Evolutionary conservation across 2,113 vertebrate genomes (phyloP).

Genomic region (Melanerpes aurifrons): DNA sequence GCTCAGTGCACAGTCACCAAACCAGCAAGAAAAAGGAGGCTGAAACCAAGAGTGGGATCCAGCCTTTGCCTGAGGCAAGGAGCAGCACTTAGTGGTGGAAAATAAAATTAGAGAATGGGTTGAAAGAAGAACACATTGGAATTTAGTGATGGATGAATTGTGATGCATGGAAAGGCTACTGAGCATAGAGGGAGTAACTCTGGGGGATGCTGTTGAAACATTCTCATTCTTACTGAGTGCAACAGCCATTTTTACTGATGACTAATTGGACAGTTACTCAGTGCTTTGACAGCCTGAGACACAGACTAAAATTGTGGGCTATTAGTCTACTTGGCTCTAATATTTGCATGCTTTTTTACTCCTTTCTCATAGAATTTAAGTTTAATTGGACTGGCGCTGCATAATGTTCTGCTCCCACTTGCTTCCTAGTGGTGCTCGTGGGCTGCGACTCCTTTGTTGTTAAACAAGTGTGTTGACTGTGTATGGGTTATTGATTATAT

Average conservation of each 20-base stretch:
- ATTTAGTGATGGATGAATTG: background rate
- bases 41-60: background rate
- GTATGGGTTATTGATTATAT: conserved; percentile 21
- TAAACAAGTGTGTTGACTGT: conserved; percentile 31
- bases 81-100: background rate
- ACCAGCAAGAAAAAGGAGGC: background rate
- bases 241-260: conserved; percentile 49
- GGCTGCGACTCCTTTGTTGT: conserved; percentile 40
- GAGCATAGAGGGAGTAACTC: conserved; percentile 13
- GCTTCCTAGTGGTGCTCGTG: conserved; percentile 53
- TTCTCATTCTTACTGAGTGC: background rate
- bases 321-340: conserved; percentile 67
- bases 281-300: conserved; percentile 61
- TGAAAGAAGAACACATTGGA: background rate
- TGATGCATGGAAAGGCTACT: background rate
- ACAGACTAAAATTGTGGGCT: conserved; percentile 59
- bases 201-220: conserved; percentile 24
- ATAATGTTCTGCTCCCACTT: conserved; percentile 65
- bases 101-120: background rate
- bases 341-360: conserved; percentile 59
- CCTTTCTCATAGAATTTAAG: conserved; percentile 51
- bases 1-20: background rate
- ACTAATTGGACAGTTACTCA: conserved; percentile 69
- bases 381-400: conserved; percentile 64
- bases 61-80: background rate